Base-by-base conservation (phyloP, 2,113 vertebrate genomes). In the Ciconia stormi region DNA sequence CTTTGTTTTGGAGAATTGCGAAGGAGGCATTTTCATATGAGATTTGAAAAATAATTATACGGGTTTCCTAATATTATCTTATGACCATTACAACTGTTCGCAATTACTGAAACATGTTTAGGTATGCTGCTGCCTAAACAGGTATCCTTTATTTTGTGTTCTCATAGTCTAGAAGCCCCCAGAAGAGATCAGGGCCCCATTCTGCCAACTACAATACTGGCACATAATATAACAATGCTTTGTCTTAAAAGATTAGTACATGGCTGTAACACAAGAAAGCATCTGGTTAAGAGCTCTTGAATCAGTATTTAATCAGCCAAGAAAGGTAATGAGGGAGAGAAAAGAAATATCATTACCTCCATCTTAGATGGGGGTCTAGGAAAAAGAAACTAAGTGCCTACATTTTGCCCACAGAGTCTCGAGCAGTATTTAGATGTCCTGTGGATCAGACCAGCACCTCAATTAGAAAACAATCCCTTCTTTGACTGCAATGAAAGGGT, bases 1-100 rank as follows among this genome's bases (percentile, higher is more conserved):
- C 22, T 36, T 62, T 0, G 0, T 65, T 87, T 56, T 36, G 8
- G 50, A 52, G 23, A 50, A 42, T 20, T 0, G 0, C 1, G 3
- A 63, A 67, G 34, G 7, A 12, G 10, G 3, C 3, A 16, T 55
- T 72, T 87, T 55, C 16, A 27, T 26, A 16, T 11, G 11, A 73
- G 36, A 6, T 27, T 66, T 52, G 21, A 74, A 66, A 94, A 88
- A 65, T 27, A 90, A 55, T 34, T 13, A 7, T 47, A 17, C 0
- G 2, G 3, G 7, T 47, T 81, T 90, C 13, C 22, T 71, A 47
- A 14, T 27, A 8, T 7, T 47, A 22, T 20, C 14, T 61, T 59
- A 42, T 6, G 7, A 38, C 38, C 32, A 50, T 16, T 50, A 22
- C 3, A 59, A 44, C 8, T 8, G 19, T 18, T 78, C 5, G 2